These are phyloP conservation scores for Lophius americanus DNA, from an alignment of 2,797 vertebrate species.

Conservation along the genomic window DNA sequence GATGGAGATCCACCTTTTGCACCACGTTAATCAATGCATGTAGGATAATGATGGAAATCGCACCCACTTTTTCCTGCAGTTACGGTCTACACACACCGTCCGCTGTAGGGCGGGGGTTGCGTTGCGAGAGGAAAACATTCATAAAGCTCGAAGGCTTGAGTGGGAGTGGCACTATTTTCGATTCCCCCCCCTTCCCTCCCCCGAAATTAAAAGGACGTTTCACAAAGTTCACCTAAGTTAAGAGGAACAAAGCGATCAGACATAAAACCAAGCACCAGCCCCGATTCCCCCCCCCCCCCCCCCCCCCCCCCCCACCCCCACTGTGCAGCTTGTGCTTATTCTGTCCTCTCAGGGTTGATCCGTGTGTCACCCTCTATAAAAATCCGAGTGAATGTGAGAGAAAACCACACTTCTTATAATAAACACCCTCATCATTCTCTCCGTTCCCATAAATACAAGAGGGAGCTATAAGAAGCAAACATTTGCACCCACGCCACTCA, in stretches of 20 bases:
- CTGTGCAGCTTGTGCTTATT: neutral
- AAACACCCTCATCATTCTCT: conserved; percentile 16
- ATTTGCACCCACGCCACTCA: conserved; percentile 46
- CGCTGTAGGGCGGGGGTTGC: conserved; percentile 37
- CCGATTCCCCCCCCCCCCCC: neutral
- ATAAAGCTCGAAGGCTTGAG: conserved; percentile 73
- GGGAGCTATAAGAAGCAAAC: conserved; percentile 58
- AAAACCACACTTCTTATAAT: conserved; percentile 37
- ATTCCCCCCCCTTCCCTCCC: conserved; percentile 34
- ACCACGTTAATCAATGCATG: neutral
- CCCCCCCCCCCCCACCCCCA: no score
- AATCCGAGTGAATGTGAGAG: neutral
- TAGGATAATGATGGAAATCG: conserved; percentile 4
- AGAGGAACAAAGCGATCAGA: conserved; percentile 18
- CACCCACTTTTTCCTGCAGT: conserved; percentile 39
- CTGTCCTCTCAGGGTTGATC: conserved; percentile 28
- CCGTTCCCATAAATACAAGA: conserved; percentile 7
- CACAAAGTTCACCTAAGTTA: conserved; percentile 66
- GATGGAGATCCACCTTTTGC: neutral
- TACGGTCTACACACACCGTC: conserved; percentile 29
- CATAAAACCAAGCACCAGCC: conserved; percentile 1
- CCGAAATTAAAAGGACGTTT: conserved; percentile 60
- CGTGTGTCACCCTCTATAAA: conserved; percentile 8
- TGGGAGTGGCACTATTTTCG: conserved; percentile 83
- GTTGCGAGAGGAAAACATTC: conserved; percentile 60